phyloP scores from a whole-genome alignment of 1,140 invertebrate genomes.

The Euwallacea fornicatus region DNA sequence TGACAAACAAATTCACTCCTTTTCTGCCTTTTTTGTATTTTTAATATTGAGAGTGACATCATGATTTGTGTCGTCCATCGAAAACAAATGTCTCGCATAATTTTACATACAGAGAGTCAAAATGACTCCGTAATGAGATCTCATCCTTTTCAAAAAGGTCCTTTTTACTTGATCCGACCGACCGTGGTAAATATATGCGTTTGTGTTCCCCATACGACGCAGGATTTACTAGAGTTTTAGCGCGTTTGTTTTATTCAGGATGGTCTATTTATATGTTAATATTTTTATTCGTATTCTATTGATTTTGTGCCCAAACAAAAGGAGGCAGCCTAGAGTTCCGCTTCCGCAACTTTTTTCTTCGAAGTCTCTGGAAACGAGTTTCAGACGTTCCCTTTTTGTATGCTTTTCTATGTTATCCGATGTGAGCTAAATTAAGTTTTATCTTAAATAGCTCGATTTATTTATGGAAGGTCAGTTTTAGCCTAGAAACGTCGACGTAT shows the following conservation, averaged over 20 bases:
- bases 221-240: conserved; percentile 33
- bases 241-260: conserved; percentile 35
- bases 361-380: not conserved
- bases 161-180: conserved; percentile 14
- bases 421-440: conserved; percentile 10
- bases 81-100: conserved; percentile 1
- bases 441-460: not conserved
- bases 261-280: conserved; percentile 34
- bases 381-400: not conserved
- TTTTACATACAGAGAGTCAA: not conserved
- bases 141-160: conserved; percentile 16
- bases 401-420: not conserved
- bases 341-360: conserved; percentile 6
- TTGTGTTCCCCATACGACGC: conserved; percentile 19
- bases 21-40: no score
- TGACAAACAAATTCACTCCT: no score
- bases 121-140: conserved; percentile 22
- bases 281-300: conserved; percentile 32
- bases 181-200: conserved; percentile 28
- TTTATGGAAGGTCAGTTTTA: no score
- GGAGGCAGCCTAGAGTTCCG: conserved; percentile 5
- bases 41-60: no score
- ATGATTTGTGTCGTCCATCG: not conserved
- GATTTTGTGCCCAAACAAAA: conserved; percentile 30
- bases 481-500: no score